Evolutionary conservation across 2,888 invertebrate genomes (phyloP).

Genomic region (Chrysomela aeneicollis): DNA sequence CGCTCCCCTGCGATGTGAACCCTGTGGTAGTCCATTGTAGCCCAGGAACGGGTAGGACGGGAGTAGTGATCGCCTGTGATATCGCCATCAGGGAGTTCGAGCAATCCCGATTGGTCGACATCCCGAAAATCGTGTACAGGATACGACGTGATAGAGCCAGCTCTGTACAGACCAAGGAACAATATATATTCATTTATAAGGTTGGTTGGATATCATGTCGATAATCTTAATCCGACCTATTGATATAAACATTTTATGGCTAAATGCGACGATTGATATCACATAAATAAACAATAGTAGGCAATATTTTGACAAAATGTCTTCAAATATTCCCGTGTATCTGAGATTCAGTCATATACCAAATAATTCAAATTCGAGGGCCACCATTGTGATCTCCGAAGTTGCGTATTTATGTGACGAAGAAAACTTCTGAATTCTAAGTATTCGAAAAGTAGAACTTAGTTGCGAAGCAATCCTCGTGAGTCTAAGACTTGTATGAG

Average conservation of each 20-base stretch:
- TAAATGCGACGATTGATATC: too few species aligned
- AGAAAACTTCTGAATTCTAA: too few species aligned
- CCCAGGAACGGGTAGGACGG: constrained; percentile 90
- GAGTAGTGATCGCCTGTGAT: constrained; percentile 86
- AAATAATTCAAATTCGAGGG: too few species aligned
- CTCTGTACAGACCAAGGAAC: constrained; percentile 88
- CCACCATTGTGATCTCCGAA: too few species aligned
- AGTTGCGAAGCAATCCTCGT: too few species aligned
- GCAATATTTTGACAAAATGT: too few species aligned
- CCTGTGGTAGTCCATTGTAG: constrained; percentile 87
- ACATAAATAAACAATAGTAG: too few species aligned
- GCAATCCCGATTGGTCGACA: constrained; percentile 80
- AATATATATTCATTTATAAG: constrained; percentile 92
- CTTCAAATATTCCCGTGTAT: too few species aligned
- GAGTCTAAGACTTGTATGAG: too few species aligned
- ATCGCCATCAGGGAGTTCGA: constrained; percentile 87
- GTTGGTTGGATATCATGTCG: constrained; percentile 66
- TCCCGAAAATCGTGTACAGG: constrained; percentile 84
- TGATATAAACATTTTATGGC: neutral
- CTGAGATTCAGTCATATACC: too few species aligned
- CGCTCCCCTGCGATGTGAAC: constrained; percentile 62
- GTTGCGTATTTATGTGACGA: too few species aligned
- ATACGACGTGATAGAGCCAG: constrained; percentile 89
- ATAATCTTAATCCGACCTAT: neutral
- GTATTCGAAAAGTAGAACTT: too few species aligned